phyloP scores from a whole-genome alignment of 2,113 vertebrate genomes.

The Coptodon bakossiorum region DNA sequence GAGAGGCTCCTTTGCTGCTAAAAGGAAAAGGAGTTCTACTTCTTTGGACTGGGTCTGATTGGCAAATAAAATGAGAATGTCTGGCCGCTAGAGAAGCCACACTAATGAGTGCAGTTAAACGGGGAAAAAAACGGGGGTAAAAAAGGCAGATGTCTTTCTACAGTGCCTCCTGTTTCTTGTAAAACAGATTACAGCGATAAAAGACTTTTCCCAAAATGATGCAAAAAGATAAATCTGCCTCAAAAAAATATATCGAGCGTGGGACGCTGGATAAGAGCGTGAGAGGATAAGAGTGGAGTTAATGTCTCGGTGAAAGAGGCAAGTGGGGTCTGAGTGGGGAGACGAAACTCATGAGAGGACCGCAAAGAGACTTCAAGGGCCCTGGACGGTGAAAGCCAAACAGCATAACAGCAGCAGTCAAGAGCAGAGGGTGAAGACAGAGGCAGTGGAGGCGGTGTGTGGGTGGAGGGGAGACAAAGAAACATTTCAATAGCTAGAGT shows the following conservation, averaged over 20 bases:
- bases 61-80: slow-evolving; percentile 40
- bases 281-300: background rate
- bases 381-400: background rate
- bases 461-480: background rate
- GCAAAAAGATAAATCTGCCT: background rate
- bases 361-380: slow-evolving; percentile 38
- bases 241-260: background rate
- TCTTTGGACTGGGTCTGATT: slow-evolving; percentile 26
- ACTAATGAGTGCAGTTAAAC: background rate
- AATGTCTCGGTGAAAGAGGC: background rate
- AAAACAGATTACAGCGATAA: background rate
- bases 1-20: slow-evolving; percentile 17
- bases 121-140: background rate
- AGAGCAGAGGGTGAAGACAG: slow-evolving; percentile 1
- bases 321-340: background rate
- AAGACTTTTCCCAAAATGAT: background rate
- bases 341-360: slow-evolving; percentile 15
- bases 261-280: background rate
- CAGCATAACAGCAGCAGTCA: slow-evolving; percentile 14
- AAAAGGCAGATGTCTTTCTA: background rate
- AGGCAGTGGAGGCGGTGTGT: background rate
- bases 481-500: background rate
- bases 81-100: background rate
- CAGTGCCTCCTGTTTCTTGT: background rate
- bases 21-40: background rate